A percentile compares a stretch with the other conserved stretches of the same genome.
Evolutionary conservation across 2,888 invertebrate species (phyloP).

Genomic region (Drosophila tripunctata): DNA sequence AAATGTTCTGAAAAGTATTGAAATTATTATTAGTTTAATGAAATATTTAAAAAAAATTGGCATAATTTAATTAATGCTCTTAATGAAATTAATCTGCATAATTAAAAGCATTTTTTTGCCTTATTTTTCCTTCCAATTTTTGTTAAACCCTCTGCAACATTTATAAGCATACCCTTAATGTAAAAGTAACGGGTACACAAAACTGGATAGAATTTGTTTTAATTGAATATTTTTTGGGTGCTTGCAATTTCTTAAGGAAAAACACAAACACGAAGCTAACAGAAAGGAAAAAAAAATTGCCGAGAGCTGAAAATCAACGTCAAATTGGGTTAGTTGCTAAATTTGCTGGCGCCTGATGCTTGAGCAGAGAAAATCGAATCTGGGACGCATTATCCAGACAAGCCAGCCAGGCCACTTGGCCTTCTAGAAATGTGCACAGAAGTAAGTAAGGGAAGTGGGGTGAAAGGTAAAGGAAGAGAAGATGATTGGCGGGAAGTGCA

Average conservation of each 20-base stretch:
- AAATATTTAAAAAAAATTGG: not conserved
- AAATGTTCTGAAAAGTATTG: no score
- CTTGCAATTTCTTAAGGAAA: constrained; percentile 49
- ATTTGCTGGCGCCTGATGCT: constrained; percentile 42
- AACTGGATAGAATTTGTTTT: constrained; percentile 50
- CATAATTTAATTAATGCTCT: not conserved
- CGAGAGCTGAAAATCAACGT: constrained; percentile 56
- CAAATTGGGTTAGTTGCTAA: constrained; percentile 69
- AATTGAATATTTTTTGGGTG: constrained; percentile 72
- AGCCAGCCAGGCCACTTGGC: constrained; percentile 55
- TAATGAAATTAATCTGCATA: not conserved
- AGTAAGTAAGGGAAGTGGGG: not conserved
- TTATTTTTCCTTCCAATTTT: no score
- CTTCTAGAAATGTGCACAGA: constrained; percentile 16
- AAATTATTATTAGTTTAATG: no score
- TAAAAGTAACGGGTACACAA: not conserved
- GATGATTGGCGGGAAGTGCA: constrained; percentile 34
- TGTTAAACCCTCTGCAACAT: no score
- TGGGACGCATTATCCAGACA: constrained; percentile 42
- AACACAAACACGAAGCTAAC: constrained; percentile 40
- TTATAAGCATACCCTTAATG: not conserved
- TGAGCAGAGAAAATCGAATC: constrained; percentile 68
- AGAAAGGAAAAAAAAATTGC: no score
- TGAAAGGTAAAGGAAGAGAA: not conserved
- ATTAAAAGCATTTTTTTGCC: no score